Base-by-base conservation (phyloP, 1,140 invertebrate species). In the Asobara japonica region DNA sequence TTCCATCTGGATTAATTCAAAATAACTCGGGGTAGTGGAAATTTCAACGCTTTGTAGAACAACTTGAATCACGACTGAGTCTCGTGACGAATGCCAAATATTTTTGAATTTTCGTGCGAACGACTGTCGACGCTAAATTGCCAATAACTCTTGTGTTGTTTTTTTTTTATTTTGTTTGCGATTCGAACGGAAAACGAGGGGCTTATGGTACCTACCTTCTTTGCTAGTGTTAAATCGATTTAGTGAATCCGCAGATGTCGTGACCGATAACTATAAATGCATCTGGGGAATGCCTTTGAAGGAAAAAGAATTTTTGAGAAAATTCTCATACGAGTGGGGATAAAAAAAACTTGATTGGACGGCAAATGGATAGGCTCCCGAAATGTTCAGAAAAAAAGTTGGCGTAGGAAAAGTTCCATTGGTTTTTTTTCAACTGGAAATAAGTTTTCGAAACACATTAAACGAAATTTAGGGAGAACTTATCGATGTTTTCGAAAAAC, bases 61-160 rank as follows among this genome's bases (percentile, higher is more conserved):
- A 25, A 27, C 0, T 7, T 60, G 10, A 27, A 60, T 62, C 13
- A 62, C 25, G n/a, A 4, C 4, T 31, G 60, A 13, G 16, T 16
- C n/a, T 62, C 25, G 1, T 62, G 20, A 65, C 31, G 45, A 56
- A 66, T 45, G 45, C 29, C 64, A 72, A 72, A 61, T 33, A 29
- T 65, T 71, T 65, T 62, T 62, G 13, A 65, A 51, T 65, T 66
- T 71, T 71, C 38, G 20, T 33, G 61, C 61, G 41, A 56, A 71
- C 61, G 31, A 71, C 61, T n/a, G 16, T 60, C 61, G 6, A 45
- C 45, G 38, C 36, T 41, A 71, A 66, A 72, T 61, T 66, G 30
- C 30, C 70, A 60, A 72, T 72, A 72, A 72, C 31, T 31, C 48
- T 20, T 36, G 0, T 30, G 0, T 56, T 45, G 56, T 68, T 56